phyloP scores from a whole-genome alignment of 2,888 invertebrate genomes.

The Baronia brevicornis region DNA sequence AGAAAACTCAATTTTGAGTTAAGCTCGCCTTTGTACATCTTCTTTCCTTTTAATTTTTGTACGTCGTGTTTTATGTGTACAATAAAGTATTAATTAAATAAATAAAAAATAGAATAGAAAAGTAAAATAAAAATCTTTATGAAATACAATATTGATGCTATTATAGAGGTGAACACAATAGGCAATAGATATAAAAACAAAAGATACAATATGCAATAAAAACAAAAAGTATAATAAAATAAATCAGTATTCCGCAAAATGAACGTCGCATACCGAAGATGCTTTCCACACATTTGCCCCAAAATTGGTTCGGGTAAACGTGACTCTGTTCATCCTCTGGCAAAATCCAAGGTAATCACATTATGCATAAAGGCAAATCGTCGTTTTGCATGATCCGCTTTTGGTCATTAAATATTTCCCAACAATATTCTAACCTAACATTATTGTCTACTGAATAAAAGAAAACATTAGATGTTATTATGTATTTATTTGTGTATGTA shows the following conservation, averaged over 20 bases:
- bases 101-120: too few species aligned
- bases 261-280: constrained; percentile 8
- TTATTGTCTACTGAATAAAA: too few species aligned
- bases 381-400: constrained; percentile 28
- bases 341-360: constrained; percentile 26
- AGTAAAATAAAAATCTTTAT: too few species aligned
- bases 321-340: constrained; percentile 12
- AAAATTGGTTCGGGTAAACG: constrained; percentile 15
- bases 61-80: too few species aligned
- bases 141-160: too few species aligned
- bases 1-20: too few species aligned
- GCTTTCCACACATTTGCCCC: constrained; percentile 12
- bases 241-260: constrained; percentile 8
- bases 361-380: constrained; percentile 33
- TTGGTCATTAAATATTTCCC: constrained; percentile 22
- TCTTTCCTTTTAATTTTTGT: too few species aligned
- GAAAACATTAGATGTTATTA: constrained; percentile 14
- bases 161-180: too few species aligned
- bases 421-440: too few species aligned
- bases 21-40: too few species aligned
- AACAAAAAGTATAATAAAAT: constrained; percentile 3
- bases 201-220: too few species aligned
- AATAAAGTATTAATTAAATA: too few species aligned
- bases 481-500: constrained; percentile 13
- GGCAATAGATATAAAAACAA: constrained; percentile 1